A percentile compares a stretch with the other conserved stretches of the same genome.
phyloP scores from a whole-genome alignment of 2,797 vertebrate genomes.

The Todus mexicanus region DNA sequence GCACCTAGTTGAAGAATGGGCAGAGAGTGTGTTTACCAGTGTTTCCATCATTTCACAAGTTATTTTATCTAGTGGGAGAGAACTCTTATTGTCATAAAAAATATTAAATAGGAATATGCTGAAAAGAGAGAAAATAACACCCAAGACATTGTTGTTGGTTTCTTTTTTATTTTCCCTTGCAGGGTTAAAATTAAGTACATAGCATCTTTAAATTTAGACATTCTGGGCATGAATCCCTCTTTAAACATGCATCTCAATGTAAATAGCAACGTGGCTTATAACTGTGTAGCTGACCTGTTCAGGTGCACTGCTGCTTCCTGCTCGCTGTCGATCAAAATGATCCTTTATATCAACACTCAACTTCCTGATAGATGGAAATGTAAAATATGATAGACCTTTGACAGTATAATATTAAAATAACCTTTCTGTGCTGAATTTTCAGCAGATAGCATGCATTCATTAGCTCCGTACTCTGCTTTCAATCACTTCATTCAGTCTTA shows the following conservation, averaged over 20 bases:
- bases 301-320: neutral
- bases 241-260: neutral
- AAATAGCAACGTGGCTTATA: neutral
- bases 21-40: neutral
- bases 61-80: neutral
- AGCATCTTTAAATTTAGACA: neutral
- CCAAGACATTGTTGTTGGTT: fast-evolving
- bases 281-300: neutral
- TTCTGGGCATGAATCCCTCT: neutral
- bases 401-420: neutral
- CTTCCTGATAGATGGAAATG: neutral
- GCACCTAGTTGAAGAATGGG: neutral
- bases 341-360: neutral
- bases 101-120: neutral
- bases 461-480: neutral
- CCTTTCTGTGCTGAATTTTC: neutral
- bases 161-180: neutral
- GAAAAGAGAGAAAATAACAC: neutral
- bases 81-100: neutral
- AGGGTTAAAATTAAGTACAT: neutral
- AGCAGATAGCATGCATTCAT: neutral
- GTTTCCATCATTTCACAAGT: neutral
- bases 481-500: neutral
- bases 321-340: neutral
- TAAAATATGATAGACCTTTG: neutral